Base-by-base conservation (phyloP, 2,797 vertebrate species). In the Poecilia gillii region DNA sequence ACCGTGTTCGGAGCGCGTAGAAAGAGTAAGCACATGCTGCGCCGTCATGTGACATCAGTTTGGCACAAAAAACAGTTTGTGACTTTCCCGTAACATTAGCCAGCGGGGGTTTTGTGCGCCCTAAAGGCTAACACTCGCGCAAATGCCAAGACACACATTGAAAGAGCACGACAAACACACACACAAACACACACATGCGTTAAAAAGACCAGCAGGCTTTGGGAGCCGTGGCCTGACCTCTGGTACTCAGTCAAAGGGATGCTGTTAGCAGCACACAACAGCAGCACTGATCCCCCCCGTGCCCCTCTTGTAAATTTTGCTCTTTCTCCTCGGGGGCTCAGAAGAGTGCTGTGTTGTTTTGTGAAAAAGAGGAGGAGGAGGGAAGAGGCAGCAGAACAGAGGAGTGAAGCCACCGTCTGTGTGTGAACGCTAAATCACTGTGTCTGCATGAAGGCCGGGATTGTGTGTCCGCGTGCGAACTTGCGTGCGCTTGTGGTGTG, bases 221-320 rank as follows among this genome's bases (percentile, higher is more conserved):
- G 91, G 90, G 85, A 92, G 88, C 81, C 49, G 73, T 87, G 91
- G 80, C 85, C 90, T 94, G 94, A 95, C 93, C 94, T 90, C 90
- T 91, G 90, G 75, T 85, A 90, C 83, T 78, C 85, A 87, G 91
- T 93, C 85, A 93, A 92, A 93, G 89, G 85, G 89, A 86, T 76
- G 88, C 91, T 93, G 92, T 94, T 93, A 85, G 77, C 90, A 85
- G 88, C 47, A 87, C 31, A 94, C 91, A 93, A 94, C 91, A 89
- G 92, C 88, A 84, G 89, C 87, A 95, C 94, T 93, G 90, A 93
- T 91, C 88, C 85, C 85, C 79, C 85, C 79, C 84, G 84, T 91
- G 91, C 66, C 89, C 86, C 90, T 94, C 93, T 94, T 95, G 94
- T 94, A 94, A 94, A 95, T 95, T 94, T 94, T 94, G 94, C 93